These are phyloP conservation scores for Mesorhabditis sp. DNA, from an alignment of 2,888 invertebrate genomes.

Conservation along the genomic window DNA sequence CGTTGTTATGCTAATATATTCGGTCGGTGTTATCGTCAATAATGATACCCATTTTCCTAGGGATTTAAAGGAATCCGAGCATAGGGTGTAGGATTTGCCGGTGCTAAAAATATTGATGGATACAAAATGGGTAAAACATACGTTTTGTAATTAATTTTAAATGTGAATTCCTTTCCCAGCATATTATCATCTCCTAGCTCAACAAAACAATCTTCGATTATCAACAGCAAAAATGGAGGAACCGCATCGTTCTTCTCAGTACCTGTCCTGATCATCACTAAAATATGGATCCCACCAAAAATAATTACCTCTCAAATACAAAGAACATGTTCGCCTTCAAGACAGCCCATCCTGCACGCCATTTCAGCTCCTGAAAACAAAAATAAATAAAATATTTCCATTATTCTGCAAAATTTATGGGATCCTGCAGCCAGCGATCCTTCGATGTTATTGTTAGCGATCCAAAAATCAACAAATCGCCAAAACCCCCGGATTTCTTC, in stretches of 20 bases:
- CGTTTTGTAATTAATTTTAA: conserved; percentile 55
- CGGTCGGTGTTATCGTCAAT: conserved; percentile 52
- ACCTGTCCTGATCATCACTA: conserved; percentile 12
- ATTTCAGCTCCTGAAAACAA: conserved; percentile 47
- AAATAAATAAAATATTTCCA: conserved; percentile 6
- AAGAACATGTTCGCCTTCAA: conserved; percentile 54
- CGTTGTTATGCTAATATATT: conserved; percentile 53
- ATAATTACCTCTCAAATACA: conserved; percentile 23
- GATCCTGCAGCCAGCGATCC: too few relatives aligned
- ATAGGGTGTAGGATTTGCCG: conserved; percentile 41
- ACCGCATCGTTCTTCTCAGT: conserved; percentile 37
- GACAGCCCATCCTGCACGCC: conserved; percentile 47
- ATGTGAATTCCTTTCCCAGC: conserved; percentile 52
- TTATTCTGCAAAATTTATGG: too few relatives aligned
- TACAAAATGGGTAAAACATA: conserved; percentile 18
- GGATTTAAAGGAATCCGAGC: conserved; percentile 44
- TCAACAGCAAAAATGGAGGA: conserved; percentile 46
- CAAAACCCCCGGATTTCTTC: not conserved
- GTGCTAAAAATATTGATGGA: conserved; percentile 27
- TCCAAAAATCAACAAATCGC: too few relatives aligned
- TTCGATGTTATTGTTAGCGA: too few relatives aligned
- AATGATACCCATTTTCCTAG: conserved; percentile 54
- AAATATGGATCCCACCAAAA: not conserved
- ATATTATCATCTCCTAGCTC: conserved; percentile 55
- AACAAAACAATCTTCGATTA: conserved; percentile 55